These are phyloP conservation scores for Drosophila sturtevanti DNA, from an alignment of 1,140 invertebrate species.

Conservation along the genomic window DNA sequence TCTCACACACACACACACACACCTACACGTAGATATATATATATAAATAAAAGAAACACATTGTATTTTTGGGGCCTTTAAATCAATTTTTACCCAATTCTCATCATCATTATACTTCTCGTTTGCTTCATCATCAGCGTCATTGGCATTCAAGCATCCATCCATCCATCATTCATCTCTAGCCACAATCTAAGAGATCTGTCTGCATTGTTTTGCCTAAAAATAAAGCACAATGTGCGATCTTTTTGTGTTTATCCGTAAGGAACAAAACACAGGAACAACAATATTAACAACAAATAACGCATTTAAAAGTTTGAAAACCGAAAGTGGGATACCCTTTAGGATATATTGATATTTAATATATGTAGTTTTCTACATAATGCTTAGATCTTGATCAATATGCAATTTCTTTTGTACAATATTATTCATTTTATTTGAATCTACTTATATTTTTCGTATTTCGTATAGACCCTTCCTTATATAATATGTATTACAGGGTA, in stretches of 20 bases:
- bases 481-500: conserved; percentile 19
- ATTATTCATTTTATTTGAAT: too few relatives aligned
- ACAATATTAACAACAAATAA: neutral
- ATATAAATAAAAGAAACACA: neutral
- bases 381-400: too few relatives aligned
- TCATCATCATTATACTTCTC: conserved; percentile 4
- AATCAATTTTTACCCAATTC: conserved; percentile 21
- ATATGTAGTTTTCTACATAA: too few relatives aligned
- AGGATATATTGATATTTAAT: neutral
- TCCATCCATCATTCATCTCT: conserved; percentile 57
- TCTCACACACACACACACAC: neutral
- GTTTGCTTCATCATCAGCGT: conserved; percentile 1
- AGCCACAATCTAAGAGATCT: conserved; percentile 66
- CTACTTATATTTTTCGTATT: too few relatives aligned
- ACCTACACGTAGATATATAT: too few relatives aligned
- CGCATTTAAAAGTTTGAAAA: neutral
- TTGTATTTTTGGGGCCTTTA: conserved; percentile 11
- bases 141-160: conserved; percentile 22
- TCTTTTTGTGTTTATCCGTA: conserved; percentile 7
- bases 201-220: conserved; percentile 72
- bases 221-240: conserved; percentile 48
- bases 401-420: too few relatives aligned
- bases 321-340: neutral
- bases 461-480: conserved; percentile 11
- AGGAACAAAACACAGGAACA: neutral